A percentile compares a stretch with the other conserved stretches of the same genome.
These are phyloP conservation scores for Kuschelorhynchus macadamiae DNA, from an alignment of 2,888 invertebrate genomes.

Conservation along the genomic window DNA sequence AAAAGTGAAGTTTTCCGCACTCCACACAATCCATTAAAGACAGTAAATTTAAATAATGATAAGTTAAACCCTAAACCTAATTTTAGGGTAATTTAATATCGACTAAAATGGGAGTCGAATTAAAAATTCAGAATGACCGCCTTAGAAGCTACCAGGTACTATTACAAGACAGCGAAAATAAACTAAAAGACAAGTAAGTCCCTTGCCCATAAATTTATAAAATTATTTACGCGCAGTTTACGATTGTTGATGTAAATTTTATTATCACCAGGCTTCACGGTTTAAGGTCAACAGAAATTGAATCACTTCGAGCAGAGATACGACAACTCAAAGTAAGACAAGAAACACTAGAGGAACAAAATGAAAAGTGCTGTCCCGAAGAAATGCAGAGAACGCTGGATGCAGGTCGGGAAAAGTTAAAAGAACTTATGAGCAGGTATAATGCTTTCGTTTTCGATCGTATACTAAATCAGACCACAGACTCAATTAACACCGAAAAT, in stretches of 20 bases:
- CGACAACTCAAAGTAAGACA: conserved; percentile 60
- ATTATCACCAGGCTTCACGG: conserved; percentile 21
- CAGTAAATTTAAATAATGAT: no score
- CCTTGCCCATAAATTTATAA: not conserved
- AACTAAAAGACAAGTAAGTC: conserved; percentile 58
- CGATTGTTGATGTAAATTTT: not conserved
- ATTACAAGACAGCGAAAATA: conserved; percentile 56
- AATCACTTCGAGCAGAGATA: conserved; percentile 42
- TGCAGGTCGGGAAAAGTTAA: conserved; percentile 61
- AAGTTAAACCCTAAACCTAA: no score
- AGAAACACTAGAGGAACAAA: conserved; percentile 57
- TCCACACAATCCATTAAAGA: no score
- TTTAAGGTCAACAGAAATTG: conserved; percentile 53
- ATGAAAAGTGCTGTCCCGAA: conserved; percentile 54
- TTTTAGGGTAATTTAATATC: not conserved
- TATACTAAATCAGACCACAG: no score
- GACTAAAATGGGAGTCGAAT: conserved; percentile 20
- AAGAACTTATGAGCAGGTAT: conserved; percentile 56
- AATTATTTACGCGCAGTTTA: no score
- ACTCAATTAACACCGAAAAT: no score
- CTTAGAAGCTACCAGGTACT: conserved; percentile 54
- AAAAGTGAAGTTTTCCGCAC: no score
- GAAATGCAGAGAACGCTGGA: conserved; percentile 62
- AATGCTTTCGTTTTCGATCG: no score
- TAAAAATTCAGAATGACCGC: conserved; percentile 52